Evolutionary conservation across 2,888 invertebrate genomes (phyloP), one percentile per base, ranked within the genome.

Genomic region (Eristalis arbustorum): DNA sequence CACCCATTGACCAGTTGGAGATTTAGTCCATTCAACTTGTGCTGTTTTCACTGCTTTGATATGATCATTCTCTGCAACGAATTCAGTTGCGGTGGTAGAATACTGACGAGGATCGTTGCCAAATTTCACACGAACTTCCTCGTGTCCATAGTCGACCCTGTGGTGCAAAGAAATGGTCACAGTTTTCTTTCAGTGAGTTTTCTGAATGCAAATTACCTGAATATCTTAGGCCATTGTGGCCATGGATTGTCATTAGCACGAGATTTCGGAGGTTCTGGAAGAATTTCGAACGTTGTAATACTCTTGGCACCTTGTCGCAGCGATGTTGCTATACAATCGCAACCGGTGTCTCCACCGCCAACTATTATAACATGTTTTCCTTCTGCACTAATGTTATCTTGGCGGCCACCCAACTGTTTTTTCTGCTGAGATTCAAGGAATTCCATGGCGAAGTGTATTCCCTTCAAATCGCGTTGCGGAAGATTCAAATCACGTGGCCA

Each of bases 261-360:
- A 31, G 94, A 94, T 2, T 94, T 94, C 73, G 98, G 97, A 18
- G 99, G 99, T 90, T 97, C 96, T 0, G 99, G 99, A 69, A 99
- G 94, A 91, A 99, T 99, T 94, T 99, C 99, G 93, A 99, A 99
- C 0, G 98, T 97, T 0, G 97, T 98, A 90, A 99, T 98, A 89
- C 91, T 92, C 78, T 94, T 93, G 56, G 99, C 99, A 68, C 99
- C 98, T 94, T 98, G 95, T 11, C 99, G 95, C 82, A 99, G 94
- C 0, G 98, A 98, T 0, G 99, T 99, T 22, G 98, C 99, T 92
- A 99, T 99, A 92, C 99, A 99, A 94, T 99, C 99, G 92, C 98
- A 98, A 0, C 98, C 98, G 2, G 98, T 98, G 91, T 98, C 98
- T 0, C 97, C 97, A 0, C 95, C 95, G 1, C 97, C 97, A 89